Evolutionary conservation across 2,888 invertebrate genomes (phyloP), one percentile per base, ranked within the genome.

Genomic region (Drosophila paranaensis): DNA sequence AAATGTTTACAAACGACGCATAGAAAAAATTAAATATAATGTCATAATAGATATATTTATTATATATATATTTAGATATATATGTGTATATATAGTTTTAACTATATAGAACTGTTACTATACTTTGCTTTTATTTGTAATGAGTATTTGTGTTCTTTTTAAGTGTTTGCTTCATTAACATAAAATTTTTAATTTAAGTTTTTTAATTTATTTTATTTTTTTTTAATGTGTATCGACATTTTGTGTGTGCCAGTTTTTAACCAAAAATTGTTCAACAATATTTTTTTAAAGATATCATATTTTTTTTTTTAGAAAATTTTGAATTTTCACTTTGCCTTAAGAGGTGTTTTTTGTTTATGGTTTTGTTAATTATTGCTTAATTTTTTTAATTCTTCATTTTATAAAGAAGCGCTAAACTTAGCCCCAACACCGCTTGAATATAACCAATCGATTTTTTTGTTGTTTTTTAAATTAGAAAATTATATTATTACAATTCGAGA

Each of bases 241-340:
- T 51, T 67, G 61, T 54, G 43, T 64, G 37, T 57, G 74, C 78
- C 75, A 81, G 74, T 81, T 81, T 81, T 43, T 71, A 80, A 76
- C 71, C 76, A 71, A 80, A 80, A 63, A 82, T 85, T 85, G 89
- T 87, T 85, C 84, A 85, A 85, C 84, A 85, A 85, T 86, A 75
- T 78, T 58, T 51, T 71, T 16, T 43, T 64, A 40, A 14, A 40
- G 51, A 25, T 67, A 58, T 30, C 16, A 62, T 42, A 20, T 53
- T 45, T 56, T 57, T 68, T 64, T 68, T 64, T 71, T 56, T 60
- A 27, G 81, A 85, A 90, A 87, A 88, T 86, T 88, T 86, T 16
- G 76, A 85, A 88, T 78, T 87, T 81, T 81, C 81, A 39, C 42
- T 65, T 58, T 68, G 48, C 50, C 57, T 43, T 51, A 64, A 65